Percentiles rank a stretch among this genome's conserved stretches.
These are phyloP conservation scores for Isaurus tuberculatus DNA, from an alignment of 92 coral and sea anemone species.

Conservation along the genomic window DNA sequence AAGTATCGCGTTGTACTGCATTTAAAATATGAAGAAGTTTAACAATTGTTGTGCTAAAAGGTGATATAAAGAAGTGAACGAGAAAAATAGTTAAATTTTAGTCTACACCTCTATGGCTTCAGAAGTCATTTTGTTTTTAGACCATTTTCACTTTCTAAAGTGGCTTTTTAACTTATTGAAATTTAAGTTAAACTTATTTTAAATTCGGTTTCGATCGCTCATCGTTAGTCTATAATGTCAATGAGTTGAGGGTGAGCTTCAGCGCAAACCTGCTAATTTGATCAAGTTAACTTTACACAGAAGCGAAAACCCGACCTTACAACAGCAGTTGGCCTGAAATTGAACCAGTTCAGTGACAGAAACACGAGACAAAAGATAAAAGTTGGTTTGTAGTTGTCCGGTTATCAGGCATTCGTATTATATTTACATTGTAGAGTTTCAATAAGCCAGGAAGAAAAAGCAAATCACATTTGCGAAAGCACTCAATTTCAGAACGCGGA, in stretches of 20 bases:
- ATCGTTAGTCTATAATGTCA: slow-evolving; percentile 16
- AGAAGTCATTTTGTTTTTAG: slow-evolving; percentile 19
- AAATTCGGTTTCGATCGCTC: slow-evolving; percentile 6
- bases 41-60: slow-evolving; percentile 20
- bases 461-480: slow-evolving; percentile 28
- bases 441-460: slow-evolving; percentile 26
- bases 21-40: slow-evolving; percentile 19
- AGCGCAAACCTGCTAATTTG: slow-evolving; percentile 41
- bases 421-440: slow-evolving; percentile 20
- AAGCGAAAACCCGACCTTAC: slow-evolving; percentile 20
- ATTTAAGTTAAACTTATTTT: slow-evolving; percentile 6
- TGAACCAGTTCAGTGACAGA: slow-evolving; percentile 24
- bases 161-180: slow-evolving; percentile 13
- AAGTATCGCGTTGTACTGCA: not conserved
- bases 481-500: slow-evolving; percentile 35
- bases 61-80: not conserved
- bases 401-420: slow-evolving; percentile 36
- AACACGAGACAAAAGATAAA: not conserved
- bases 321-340: slow-evolving; percentile 47
- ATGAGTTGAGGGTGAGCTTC: not conserved
- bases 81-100: slow-evolving; percentile 10
- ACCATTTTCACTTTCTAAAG: not conserved
- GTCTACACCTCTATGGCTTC: not conserved
- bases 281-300: slow-evolving; percentile 46
- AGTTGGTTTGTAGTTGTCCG: not conserved